Base-by-base conservation (phyloP, 2,113 vertebrate species). In the Dascyllus trimaculatus region DNA sequence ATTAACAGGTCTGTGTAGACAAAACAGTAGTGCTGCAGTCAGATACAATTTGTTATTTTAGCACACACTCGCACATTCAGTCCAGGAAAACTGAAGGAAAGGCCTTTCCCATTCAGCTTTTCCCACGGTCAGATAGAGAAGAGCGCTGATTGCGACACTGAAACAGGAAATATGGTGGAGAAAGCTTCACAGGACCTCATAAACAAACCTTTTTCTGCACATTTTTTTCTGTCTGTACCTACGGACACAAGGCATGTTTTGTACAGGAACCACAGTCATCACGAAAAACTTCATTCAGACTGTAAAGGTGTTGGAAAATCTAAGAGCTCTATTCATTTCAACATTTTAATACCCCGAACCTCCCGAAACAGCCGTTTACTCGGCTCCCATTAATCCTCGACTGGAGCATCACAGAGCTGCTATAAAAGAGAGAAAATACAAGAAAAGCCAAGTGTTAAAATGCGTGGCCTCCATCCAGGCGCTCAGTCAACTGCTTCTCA, bases 81-180 rank as follows among this genome's bases (percentile, higher is more conserved):
- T 70, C 70, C 78, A 78, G 80, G 88, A 83, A 87, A 93, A 92
- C 83, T 22, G 80, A 80, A 84, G 87, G 87, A 93, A 93, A 91
- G 35, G 63, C 26, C 22, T 70, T 61, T 79, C 60, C 81, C 77
- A 75, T 78, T 81, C 14, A 38, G n/a, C 71, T 80, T 90, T 93
- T 94, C 91, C 90, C 93, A 94, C 59, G 49, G 68, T 88, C 54
- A 86, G 70, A 90, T 35, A 82, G 71, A 87, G 75, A 80, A 67
- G 65, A 81, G 53, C 51, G 68, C 4, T 75, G 84, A 82, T 52
- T 48, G 26, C 19, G 19, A 66, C 85, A 45, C 57, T 75, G 74
- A 78, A 85, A 81, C 75, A 81, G 85, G 80, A 81, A 81, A 75
- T 18, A 61, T 72, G 56, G 77, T 32, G 11, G 57, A 71, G 64